Evolutionary conservation across 2,113 vertebrate genomes (phyloP).

Genomic region (Plecturocebus donacophilus): DNA sequence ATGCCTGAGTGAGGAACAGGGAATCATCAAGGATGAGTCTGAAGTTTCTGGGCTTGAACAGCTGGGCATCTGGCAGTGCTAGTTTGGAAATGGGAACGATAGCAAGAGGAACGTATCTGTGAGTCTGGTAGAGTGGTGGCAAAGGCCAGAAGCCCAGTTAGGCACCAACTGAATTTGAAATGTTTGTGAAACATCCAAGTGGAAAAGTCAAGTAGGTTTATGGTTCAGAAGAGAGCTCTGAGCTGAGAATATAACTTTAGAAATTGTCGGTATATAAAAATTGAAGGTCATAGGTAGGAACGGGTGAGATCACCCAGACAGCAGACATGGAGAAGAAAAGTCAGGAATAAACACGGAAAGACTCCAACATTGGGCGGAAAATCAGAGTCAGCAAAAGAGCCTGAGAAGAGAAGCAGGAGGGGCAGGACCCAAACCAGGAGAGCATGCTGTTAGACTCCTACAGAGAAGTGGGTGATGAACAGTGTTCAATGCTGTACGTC

Average conservation of each 20-base stretch:
- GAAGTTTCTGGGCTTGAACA: background rate
- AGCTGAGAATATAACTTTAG: background rate
- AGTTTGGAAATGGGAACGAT: constrained; percentile 6
- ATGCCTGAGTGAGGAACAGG: background rate
- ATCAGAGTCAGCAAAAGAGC: background rate
- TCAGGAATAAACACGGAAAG: background rate
- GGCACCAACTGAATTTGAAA: background rate
- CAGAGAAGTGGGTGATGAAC: background rate
- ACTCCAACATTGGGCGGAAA: background rate
- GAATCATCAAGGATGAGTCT: background rate
- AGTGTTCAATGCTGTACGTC: background rate
- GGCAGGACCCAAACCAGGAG: background rate
- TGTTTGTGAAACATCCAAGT: constrained; percentile 11
- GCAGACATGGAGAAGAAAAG: background rate
- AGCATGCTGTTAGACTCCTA: background rate
- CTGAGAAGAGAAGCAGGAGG: background rate
- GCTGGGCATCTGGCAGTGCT: background rate
- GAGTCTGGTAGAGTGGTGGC: background rate
- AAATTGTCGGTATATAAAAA: constrained; percentile 20
- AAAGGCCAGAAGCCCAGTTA: background rate
- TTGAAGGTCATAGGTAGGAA: background rate
- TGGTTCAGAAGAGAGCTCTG: background rate
- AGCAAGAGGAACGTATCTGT: constrained; percentile 1
- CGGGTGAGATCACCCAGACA: background rate
- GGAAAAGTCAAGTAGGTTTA: background rate